These are phyloP conservation scores for Polypedilum pembai DNA, from an alignment of 1,140 invertebrate genomes.

Conservation along the genomic window DNA sequence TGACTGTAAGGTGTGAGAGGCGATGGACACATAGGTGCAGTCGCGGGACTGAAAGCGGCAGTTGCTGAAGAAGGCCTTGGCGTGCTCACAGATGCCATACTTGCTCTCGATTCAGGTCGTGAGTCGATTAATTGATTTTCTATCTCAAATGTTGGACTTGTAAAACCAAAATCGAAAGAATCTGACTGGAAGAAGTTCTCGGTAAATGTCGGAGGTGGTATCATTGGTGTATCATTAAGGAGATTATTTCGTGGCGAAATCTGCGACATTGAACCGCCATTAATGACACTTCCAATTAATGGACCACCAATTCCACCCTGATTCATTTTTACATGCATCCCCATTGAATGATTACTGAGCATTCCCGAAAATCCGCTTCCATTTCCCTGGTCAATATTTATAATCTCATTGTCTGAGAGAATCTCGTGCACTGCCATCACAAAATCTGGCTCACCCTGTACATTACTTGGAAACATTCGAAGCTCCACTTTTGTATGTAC, in stretches of 20 bases:
- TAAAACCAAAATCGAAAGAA: slow-evolving; percentile 42
- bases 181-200: slow-evolving; percentile 35
- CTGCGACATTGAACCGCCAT: slow-evolving; percentile 45
- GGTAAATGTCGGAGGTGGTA: slow-evolving; percentile 31
- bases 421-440: slow-evolving; percentile 89
- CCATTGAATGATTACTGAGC: slow-evolving; percentile 32
- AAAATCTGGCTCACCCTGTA: slow-evolving; percentile 67
- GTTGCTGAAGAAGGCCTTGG: slow-evolving; percentile 41
- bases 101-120: slow-evolving; percentile 42
- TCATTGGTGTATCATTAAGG: neutral
- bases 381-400: slow-evolving; percentile 44
- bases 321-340: slow-evolving; percentile 33
- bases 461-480: slow-evolving; percentile 68
- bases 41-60: slow-evolving; percentile 40
- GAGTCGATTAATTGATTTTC: slow-evolving; percentile 40
- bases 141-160: slow-evolving; percentile 42
- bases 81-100: slow-evolving; percentile 41
- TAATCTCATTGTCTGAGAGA: slow-evolving; percentile 54
- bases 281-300: slow-evolving; percentile 56
- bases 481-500: slow-evolving; percentile 82
- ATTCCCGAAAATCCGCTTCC: slow-evolving; percentile 33
- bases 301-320: slow-evolving; percentile 50
- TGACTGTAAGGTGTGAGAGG: slow-evolving; percentile 42
- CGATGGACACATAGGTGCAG: slow-evolving; percentile 37
- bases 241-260: slow-evolving; percentile 31